phyloP scores from a whole-genome alignment of 2,797 vertebrate genomes.

The Arrhamphus sclerolepis region DNA sequence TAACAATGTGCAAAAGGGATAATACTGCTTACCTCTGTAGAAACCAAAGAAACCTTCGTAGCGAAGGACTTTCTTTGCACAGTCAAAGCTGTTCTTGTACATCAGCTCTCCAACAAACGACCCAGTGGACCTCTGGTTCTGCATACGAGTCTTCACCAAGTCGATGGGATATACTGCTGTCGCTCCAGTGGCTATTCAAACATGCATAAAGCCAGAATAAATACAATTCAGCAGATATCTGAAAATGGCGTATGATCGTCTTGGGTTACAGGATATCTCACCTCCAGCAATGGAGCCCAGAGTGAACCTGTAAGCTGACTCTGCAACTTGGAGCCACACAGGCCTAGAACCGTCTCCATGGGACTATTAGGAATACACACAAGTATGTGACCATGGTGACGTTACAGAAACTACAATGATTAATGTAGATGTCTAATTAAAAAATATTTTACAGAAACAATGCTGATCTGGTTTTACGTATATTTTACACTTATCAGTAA shows the following conservation, averaged over 20 bases:
- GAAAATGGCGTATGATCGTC: neutral
- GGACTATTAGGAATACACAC: slow-evolving; percentile 69
- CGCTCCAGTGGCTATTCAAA: slow-evolving; percentile 89
- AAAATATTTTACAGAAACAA: too few relatives aligned
- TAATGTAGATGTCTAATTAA: too few relatives aligned
- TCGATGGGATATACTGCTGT: slow-evolving; percentile 98
- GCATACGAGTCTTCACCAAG: slow-evolving; percentile 98
- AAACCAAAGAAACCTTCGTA: slow-evolving; percentile 98
- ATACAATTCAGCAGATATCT: too few relatives aligned
- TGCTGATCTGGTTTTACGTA: neutral
- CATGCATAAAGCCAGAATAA: slow-evolving; percentile 9
- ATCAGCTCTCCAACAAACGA: slow-evolving; percentile 96
- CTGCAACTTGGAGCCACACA: slow-evolving; percentile 90
- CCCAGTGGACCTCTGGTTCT: slow-evolving; percentile 94
- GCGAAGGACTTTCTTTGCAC: slow-evolving; percentile 97
- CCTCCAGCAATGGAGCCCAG: slow-evolving; percentile 97
- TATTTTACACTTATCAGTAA: neutral
- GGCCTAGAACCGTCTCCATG: slow-evolving; percentile 84
- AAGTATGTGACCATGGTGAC: neutral
- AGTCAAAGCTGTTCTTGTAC: slow-evolving; percentile 99
- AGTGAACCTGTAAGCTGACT: slow-evolving; percentile 95
- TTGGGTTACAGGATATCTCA: slow-evolving; percentile 67
- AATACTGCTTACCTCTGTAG: slow-evolving; percentile 87
- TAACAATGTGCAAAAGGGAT: too few relatives aligned
- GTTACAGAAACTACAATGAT: neutral